Base-by-base conservation (phyloP, 2,888 invertebrate species). In the Agrotis clavis region DNA sequence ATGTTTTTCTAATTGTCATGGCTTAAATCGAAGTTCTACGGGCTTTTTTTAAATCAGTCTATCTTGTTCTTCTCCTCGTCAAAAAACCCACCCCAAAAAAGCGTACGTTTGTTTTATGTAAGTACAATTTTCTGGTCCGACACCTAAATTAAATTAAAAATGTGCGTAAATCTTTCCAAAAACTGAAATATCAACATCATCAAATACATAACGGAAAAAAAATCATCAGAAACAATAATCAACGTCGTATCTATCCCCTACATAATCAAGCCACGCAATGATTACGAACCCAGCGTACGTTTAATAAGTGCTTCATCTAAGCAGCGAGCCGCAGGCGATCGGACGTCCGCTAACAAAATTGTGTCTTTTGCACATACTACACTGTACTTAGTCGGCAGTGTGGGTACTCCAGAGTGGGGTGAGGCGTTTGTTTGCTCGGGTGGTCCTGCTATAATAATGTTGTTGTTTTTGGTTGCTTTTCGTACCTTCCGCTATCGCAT, bases 281-380 rank as follows among this genome's bases (percentile, higher is more conserved):
- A 87, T 84, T 69, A 82, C 80, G 75, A 74, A 70, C 80, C 81
- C 82, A 79, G 81, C 85, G 84, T 81, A 80, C 79, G 79, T 82
- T 83, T 86, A 82, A 86, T 88, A 86, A 84, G 85, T 86, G 86
- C 82, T 86, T 83, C 88, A 87, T 87, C 89, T 86, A 86, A 85
- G 82, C 85, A 77, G 70, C 83, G 56, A 60, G 85, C 90, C 85
- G 83, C 86, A 82, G 91, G 90, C 89, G 88, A 87, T 90, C 83
- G 87, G 78, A 83, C 79, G 81, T 79, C 78, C 84, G 84, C 83
- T 85, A 86, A 85, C 89, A 82, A 88, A 88, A 90, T 90, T 88
- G 86, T 89, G 89, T 88, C 90, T 87, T 88, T 88, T 87, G 81
- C 87, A 88, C 88, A 87, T 79, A 83, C 72, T 41, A n/a, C 69